Percentiles rank a stretch among this genome's conserved stretches.
These are phyloP conservation scores for Drosophila lacicola DNA, from an alignment of 2,888 invertebrate genomes.

Conservation along the genomic window DNA sequence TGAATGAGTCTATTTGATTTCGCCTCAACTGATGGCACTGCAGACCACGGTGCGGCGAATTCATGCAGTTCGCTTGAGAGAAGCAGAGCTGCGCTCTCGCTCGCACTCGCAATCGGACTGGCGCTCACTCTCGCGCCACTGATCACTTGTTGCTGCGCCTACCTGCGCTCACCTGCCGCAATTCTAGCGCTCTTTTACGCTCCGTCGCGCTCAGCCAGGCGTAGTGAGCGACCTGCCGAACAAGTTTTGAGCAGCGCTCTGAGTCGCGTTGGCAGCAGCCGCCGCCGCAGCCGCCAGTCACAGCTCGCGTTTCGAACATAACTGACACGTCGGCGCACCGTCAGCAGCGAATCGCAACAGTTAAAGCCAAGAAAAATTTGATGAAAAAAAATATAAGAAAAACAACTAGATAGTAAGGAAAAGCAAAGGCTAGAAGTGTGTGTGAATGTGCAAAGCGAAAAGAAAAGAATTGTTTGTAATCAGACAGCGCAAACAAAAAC, in stretches of 20 bases:
- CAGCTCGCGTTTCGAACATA: conserved; percentile 81
- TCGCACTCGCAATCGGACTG: background rate
- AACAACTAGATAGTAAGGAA: conserved; percentile 35
- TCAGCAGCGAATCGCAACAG: conserved; percentile 48
- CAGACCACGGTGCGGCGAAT: conserved; percentile 68
- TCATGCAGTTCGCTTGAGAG: conserved; percentile 8
- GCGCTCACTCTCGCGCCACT: background rate
- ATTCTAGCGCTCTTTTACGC: conserved; percentile 38
- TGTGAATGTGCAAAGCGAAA: conserved; percentile 46
- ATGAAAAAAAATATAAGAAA: conserved; percentile 31
- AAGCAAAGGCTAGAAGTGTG: conserved; percentile 40
- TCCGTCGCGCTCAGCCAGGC: conserved; percentile 37
- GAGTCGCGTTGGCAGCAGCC: conserved; percentile 67
- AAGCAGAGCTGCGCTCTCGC: conserved; percentile 6
- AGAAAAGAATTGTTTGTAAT: conserved; percentile 53
- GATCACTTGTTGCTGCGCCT: conserved; percentile 19
- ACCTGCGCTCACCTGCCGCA: conserved; percentile 24
- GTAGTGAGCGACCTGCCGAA: conserved; percentile 52
- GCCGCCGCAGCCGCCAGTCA: conserved; percentile 56
- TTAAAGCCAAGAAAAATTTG: conserved; percentile 43
- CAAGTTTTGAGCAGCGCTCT: conserved; percentile 59
- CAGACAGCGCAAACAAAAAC: conserved; percentile 33
- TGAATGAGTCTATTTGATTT: background rate
- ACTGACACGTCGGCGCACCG: conserved; percentile 82
- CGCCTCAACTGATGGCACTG: background rate